Evolutionary conservation across 2,888 invertebrate species (phyloP), one percentile per base, ranked within the genome.

Genomic region (Carterocephalus palaemon): DNA sequence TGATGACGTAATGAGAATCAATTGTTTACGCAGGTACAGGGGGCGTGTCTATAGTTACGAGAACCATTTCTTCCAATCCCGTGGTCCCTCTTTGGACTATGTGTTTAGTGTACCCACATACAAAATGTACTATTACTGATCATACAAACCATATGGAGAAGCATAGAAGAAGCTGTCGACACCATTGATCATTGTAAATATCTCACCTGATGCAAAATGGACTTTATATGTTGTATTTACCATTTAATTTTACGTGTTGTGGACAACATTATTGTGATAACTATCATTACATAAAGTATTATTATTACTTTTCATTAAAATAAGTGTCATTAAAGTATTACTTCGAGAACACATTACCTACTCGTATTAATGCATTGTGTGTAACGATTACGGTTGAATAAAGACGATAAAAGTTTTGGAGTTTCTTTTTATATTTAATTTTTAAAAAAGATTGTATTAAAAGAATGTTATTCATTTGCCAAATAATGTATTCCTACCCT

Each of bases 11-110:
- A 70, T 70, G 56, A 64, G 61, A 62, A 59, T 45, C 48, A 65
- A 75, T 84, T 83, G 61, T 85, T 85, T 76, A 75, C 78, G 72
- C 86, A 86, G 86, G 86, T 86, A 86, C 85, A 85, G 83, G 70
- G 85, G 83, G 69, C 85, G 86, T 62, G 84, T 80, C 48, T 86
- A 86, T 85, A 75, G 75, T 75, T 86, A 86, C 84, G 83, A 86
- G 78, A 85, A 84, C 75, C 86, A 86, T 83, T 86, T 85, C 84
- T 86, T 85, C 85, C 80, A 84, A 72, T 73, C 82, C 59, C 73
- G 85, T 61, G 86, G 86, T 67, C 70, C 75, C 46, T 73, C 80
- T 53, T 62, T 86, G 68, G 83, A 85, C 76, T 86, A 86, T 75
- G 82, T 86, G 49, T 86, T 86, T 78, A 85, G 86, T 66, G 82